These are phyloP conservation scores for Trematocara stigmaticum DNA, from an alignment of 2,113 vertebrate species.

Conservation along the genomic window DNA sequence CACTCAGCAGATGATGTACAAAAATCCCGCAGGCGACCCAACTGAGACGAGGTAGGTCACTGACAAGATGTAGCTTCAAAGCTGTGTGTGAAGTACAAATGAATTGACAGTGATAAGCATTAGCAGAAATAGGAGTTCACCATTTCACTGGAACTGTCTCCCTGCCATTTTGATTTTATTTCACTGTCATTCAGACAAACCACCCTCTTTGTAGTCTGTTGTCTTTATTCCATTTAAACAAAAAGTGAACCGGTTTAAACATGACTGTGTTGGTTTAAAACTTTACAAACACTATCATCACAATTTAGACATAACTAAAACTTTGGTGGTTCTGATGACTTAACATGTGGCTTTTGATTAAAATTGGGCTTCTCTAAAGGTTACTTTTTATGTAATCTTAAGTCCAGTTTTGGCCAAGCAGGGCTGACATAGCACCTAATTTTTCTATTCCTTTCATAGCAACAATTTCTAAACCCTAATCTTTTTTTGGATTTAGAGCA, in stretches of 20 bases:
- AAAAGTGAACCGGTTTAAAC: not conserved
- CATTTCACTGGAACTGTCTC: not conserved
- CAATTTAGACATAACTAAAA: not conserved
- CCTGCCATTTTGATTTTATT: not conserved
- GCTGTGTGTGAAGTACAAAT: conserved; percentile 40
- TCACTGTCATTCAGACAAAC: conserved; percentile 1
- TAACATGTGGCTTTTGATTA: not conserved
- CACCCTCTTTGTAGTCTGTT: not conserved
- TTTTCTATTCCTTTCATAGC: conserved; percentile 1
- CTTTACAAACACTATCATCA: not conserved
- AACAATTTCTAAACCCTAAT: not conserved
- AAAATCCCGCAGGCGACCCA: conserved; percentile 8
- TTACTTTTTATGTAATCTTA: not conserved
- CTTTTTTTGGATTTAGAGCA: conserved; percentile 3
- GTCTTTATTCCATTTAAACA: not conserved
- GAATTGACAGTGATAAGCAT: conserved; percentile 52
- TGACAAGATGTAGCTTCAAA: conserved; percentile 36
- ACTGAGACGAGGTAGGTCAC: conserved; percentile 15
- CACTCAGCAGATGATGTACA: not conserved
- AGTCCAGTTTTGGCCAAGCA: not conserved
- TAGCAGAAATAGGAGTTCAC: conserved; percentile 47
- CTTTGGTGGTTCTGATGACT: not conserved
- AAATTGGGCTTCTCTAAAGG: not conserved
- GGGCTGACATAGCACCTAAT: not conserved
- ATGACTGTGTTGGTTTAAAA: not conserved